These are phyloP conservation scores for Branchinecta sandiegonensis DNA, from an alignment of 2,888 invertebrate genomes.

Conservation along the genomic window DNA sequence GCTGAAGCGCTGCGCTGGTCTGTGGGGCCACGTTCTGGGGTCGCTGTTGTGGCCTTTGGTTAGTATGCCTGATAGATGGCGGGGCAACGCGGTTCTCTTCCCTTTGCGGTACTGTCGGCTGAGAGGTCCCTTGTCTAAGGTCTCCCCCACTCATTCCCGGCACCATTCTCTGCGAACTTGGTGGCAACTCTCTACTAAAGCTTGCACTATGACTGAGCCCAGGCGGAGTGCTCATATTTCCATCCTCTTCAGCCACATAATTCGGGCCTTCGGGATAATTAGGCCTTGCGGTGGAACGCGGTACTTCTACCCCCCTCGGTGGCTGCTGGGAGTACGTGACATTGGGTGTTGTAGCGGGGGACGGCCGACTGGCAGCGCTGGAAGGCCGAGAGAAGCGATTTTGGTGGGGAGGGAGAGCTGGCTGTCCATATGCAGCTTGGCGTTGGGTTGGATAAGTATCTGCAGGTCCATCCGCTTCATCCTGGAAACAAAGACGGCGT, in stretches of 20 bases:
- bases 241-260: neutral
- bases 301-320: neutral
- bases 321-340: neutral
- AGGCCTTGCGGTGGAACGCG: neutral
- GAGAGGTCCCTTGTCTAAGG: neutral
- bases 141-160: conserved; percentile 20
- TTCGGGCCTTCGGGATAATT: conserved; percentile 3
- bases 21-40: no score
- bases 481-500: neutral
- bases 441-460: neutral
- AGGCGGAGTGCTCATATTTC: no score
- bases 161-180: conserved; percentile 24
- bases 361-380: conserved; percentile 13
- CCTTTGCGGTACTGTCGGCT: neutral
- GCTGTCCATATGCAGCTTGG: conserved; percentile 1
- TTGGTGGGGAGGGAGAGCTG: neutral
- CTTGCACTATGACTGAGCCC: no score
- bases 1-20: no score
- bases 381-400: neutral
- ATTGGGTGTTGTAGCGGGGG: neutral
- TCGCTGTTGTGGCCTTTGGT: no score
- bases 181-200: conserved; percentile 18
- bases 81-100: no score
- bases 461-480: neutral
- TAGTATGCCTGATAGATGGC: no score